Base-by-base conservation (phyloP, 2,113 vertebrate genomes). In the Salvelinus fontinalis region DNA sequence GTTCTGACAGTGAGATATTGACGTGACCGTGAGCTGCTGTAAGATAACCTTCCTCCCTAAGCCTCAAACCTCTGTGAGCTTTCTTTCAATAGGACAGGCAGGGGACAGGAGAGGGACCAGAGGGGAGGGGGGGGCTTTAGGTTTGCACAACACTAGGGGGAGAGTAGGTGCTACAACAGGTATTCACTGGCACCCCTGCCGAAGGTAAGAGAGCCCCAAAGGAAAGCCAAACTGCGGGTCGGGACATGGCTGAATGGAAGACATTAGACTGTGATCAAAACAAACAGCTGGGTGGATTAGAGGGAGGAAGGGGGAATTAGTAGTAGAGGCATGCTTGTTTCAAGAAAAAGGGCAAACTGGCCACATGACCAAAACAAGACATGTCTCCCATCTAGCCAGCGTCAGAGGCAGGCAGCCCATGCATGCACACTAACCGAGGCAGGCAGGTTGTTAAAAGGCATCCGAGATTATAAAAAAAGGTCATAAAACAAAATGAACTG, bases 361-460 rank as follows among this genome's bases (percentile, higher is more conserved):
- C 90, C 89, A 91, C 90, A 92, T 93, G 93, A 89, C 86, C 80
- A 84, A 81, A 85, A 86, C 78, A 85, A 84, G 81, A 87, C 89
- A 84, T 78, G 85, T 84, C 84, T 84, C 90, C 82, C 86, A 90
- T 91, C 89, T 87, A 89, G 94, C 86, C 86, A 89, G 92, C 91
- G 90, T 93, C 91, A 86, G 82, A 93, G 91, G 93, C 94, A 94
- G 94, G 94, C 93, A 95, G 94, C 94, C 91, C 92, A 95, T 87
- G 93, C 97, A 99, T 98, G 96, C 97, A 95, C 90, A 85, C 92
- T 94, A 94, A 89, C 89, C 87, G 86, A 92, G 91, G 88, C 93
- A 92, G 90, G 90, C 88, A 87, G 91, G 88, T 89, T 79, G 85
- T 86, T 89, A 54, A 18, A 72, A 90, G 85, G 87, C 89, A 90